Evolutionary conservation across 2,113 vertebrate species (phyloP).

Genomic region (Buteo buteo): DNA sequence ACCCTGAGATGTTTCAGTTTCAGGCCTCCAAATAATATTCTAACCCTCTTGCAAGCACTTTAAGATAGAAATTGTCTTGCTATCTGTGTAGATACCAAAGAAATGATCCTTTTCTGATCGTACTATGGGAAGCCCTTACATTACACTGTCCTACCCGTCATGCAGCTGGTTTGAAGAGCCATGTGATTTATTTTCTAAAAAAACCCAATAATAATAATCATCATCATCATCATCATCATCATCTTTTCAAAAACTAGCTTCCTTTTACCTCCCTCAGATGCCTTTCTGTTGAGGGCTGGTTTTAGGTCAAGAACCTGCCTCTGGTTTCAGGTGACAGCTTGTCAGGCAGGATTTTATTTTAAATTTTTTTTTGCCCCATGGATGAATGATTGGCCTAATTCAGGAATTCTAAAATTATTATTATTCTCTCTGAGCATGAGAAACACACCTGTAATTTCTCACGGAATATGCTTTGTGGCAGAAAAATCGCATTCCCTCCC

Average conservation of each 20-base stretch:
- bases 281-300: constrained; percentile 1
- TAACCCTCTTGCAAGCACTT: not conserved
- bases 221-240: no score
- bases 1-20: not conserved
- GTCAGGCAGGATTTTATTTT: constrained; percentile 34
- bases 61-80: not conserved
- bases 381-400: constrained; percentile 48
- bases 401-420: constrained; percentile 38
- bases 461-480: not conserved
- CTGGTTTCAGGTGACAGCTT: constrained; percentile 55
- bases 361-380: not conserved
- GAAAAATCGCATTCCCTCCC: not conserved
- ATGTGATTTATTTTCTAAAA: not conserved
- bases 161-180: not conserved
- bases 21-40: not conserved
- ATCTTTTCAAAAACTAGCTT: not conserved
- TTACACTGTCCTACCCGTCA: accelerated
- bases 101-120: not conserved
- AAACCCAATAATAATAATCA: no score
- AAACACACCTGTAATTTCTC: constrained; percentile 60
- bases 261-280: not conserved
- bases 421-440: constrained; percentile 8
- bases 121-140: not conserved
- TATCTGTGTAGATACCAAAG: not conserved
- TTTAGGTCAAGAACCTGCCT: constrained; percentile 52